Evolutionary conservation across 2,797 vertebrate species (phyloP).

Genomic region (Parauchenoglanis punctatus): DNA sequence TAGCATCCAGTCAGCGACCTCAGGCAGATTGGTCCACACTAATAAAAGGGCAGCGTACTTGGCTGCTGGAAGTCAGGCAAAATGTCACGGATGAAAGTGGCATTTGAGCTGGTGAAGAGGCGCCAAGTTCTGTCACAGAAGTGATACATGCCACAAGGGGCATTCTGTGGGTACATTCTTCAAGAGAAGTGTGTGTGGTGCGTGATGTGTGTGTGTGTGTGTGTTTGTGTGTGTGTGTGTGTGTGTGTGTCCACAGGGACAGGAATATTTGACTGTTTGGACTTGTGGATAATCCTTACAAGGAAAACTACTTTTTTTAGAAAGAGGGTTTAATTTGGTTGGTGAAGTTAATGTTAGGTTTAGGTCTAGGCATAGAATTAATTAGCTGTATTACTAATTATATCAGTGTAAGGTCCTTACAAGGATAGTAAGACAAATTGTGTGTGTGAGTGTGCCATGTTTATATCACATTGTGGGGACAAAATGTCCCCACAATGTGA

Average conservation of each 20-base stretch:
- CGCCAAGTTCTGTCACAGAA: conserved; percentile 50
- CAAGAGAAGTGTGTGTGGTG: conserved; percentile 9
- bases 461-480: no score
- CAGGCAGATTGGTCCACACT: conserved; percentile 40
- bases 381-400: no score
- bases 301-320: no score
- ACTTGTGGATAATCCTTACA: no score
- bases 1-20: conserved; percentile 57
- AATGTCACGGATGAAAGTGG: conserved; percentile 29
- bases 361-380: no score
- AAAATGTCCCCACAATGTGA: no score
- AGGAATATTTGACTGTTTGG: no score
- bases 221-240: conserved; percentile 40
- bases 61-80: conserved; percentile 41
- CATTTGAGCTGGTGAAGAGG: conserved; percentile 25
- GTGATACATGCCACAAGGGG: conserved; percentile 62
- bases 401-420: no score
- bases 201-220: conserved; percentile 36
- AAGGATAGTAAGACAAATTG: no score
- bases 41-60: conserved; percentile 54
- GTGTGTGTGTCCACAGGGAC: conserved; percentile 22
- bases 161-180: conserved; percentile 50
- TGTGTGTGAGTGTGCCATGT: no score
- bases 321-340: no score
- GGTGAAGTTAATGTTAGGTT: no score